Evolutionary conservation across 2,113 vertebrate genomes (phyloP), one percentile per base, ranked within the genome.

Genomic region (Rostratula benghalensis): DNA sequence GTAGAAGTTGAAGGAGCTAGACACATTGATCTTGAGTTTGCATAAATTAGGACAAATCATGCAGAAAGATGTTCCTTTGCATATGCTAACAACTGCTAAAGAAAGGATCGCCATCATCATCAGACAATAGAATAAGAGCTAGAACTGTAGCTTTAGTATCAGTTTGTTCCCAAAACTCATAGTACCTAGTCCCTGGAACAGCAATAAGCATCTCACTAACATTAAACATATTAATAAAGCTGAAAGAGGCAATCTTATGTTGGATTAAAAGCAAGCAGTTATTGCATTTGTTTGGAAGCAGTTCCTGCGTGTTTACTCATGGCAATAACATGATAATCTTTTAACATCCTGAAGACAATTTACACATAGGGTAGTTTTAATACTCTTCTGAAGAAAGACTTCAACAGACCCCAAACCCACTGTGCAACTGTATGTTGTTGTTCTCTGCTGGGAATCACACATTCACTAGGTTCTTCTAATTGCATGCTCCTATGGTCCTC

Each of bases 401-500:
- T 71, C 19, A 56, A 33, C 48, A 67, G n/a, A 54, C 11, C 46
- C 0, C 2, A 46, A 83, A 37, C 30, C 13, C 11, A 13, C 30
- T 8, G 13, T 14, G 20, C 12, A 25, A 46, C 46, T 22, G 5
- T 15, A 39, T 21, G 35, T 50, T 25, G 37, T 33, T 4, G 4
- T 37, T 64, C 63, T 63, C 35, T 76, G 43, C 50, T 13, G 64
- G 28, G 78, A 59, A 39, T 13, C 43, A 35, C 35, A 18, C 5
- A 0, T 31, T 54, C 30, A 7, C 18, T 6, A 4, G 21, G 14
- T 13, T 64, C 45, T 53, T 57, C 50, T 35, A 33, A 28, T 2
- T 8, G 11, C 45, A 17, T 8, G 17, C n/a, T 39, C 0, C 0
- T 21, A 6, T 5, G 18, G 30, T 37, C 31, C n/a, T 89, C 30